Evolutionary conservation across 2,888 invertebrate genomes (phyloP), one percentile per base, ranked within the genome.

Genomic region (Phaedon cochleariae): DNA sequence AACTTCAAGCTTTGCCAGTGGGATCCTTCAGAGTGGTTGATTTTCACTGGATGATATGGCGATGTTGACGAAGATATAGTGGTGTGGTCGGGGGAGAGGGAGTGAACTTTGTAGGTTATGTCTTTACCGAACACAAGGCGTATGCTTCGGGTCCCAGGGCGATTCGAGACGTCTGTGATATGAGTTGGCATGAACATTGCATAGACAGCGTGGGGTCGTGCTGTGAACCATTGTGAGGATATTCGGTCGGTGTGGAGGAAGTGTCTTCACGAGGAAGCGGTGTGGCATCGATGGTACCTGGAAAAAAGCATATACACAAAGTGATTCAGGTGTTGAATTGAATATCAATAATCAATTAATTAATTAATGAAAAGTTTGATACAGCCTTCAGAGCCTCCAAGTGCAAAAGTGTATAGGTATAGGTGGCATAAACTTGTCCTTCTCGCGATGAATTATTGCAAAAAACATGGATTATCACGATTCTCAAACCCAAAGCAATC

Each of bases 151-250:
- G 67, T 81, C 80, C 79, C 80, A 78, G 69, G 76, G 76, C 72
- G 77, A 73, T 70, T 69, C 74, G 70, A 74, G 70, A 61, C 73
- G 71, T 64, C 68, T 72, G 67, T 77, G 76, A 74, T 74, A 72
- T 69, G 73, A 73, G 67, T 74, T 76, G 75, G 79, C 74, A 77
- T 75, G 76, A 73, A 80, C 81, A 81, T 81, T 76, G 81, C 80
- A 80, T 79, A 73, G 72, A 76, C 75, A 74, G 70, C 68, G 63
- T 69, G 72, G 58, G 65, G 68, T 48, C 15, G 67, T 69, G 71
- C 74, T 75, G 74, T 77, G 73, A 77, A 79, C 74, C 81, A 80
- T 81, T 73, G 79, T 81, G 78, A 61, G 52, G 29, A 26, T 49
- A 5, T 34, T 34, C 29, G 31, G 37, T 12, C 34, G 9, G 9